Evolutionary conservation across 2,888 invertebrate species (phyloP), one percentile per base, ranked within the genome.

Genomic region (Corythucha ciliata): DNA sequence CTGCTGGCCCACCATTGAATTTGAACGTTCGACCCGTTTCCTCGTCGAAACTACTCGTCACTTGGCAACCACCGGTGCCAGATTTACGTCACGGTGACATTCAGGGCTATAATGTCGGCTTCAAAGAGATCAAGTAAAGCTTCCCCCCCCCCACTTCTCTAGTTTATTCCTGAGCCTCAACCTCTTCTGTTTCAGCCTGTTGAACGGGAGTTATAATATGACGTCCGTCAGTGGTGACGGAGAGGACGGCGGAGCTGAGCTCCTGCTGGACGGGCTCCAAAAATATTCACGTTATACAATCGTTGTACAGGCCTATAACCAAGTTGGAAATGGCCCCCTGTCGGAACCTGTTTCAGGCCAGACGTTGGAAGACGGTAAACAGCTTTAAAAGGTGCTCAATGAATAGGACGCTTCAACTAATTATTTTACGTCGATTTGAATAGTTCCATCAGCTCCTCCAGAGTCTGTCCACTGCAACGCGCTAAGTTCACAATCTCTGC

Each of bases 361-460:
- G 67, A 83, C 83, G 10, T 73, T 81, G 71, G 83, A 83, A 68
- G 83, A 83, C 66, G 81, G 83, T 82, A 65, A 67, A 66, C 54
- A 48, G 18, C 7, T 8, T 22, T 41, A 41, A 10, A 33, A 45
- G n/a, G 36, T 45, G 10, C 26, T 10, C 32, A 40, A 34, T 18
- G 36, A 36, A 36, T 10, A 7, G 8, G 7, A 10, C 8, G 36
- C 4, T 20, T 37, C 21, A 37, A 25, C 4, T 8, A 22, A 20
- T 41, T 8, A 14, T 45, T 33, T 12, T 14, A 24, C 10, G 18
- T 18, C n/a, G 16, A 8, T n/a, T 48, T 18, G 61, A 67, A 5
- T 64, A 87, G 86, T 84, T 40, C 87, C 87, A 36, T 83, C 81
- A 63, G 76, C 77, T 64, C 75, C 85, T n/a, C 86, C 86, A 1